A percentile compares a stretch with the other conserved stretches of the same genome.
Conservation (phyloP, 2,113 vertebrate genomes). For the Amphiprion percula region DNA sequence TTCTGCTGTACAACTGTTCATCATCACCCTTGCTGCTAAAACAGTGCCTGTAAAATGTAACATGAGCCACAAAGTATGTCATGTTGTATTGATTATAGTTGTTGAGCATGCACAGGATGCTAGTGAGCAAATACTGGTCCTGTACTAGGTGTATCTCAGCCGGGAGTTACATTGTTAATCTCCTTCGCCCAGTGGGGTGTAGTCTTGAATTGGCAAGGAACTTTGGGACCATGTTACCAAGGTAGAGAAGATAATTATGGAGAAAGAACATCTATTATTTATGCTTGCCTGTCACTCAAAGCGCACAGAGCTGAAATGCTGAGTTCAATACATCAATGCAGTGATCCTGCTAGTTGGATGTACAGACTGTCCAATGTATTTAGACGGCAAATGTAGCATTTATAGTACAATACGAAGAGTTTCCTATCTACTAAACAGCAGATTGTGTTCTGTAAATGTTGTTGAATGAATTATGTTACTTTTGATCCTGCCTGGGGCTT, state of each 20-base stretch:
- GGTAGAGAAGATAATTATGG: constrained; percentile 72
- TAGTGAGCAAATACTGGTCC: constrained; percentile 44
- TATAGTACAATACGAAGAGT: background rate
- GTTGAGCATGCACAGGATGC: constrained; percentile 34
- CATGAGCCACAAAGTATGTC: constrained; percentile 59
- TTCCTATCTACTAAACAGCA: background rate
- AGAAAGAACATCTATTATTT: constrained; percentile 78
- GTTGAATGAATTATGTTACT: constrained; percentile 30
- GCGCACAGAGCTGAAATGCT: constrained; percentile 54
- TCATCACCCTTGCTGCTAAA: constrained; percentile 30
- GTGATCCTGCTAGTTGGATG: constrained; percentile 21
- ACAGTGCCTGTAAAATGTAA: constrained; percentile 56
- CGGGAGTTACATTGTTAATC: constrained; percentile 58
- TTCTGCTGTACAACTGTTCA: background rate
- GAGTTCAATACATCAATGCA: constrained; percentile 51
- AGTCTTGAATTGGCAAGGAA: constrained; percentile 40
- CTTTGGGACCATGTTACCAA: constrained; percentile 59
- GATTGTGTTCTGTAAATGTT: constrained; percentile 22
- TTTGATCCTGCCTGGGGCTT: constrained; percentile 30
- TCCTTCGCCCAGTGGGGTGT: constrained; percentile 32
- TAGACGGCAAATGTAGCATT: background rate
- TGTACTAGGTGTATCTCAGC: constrained; percentile 50
- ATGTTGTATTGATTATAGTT: constrained; percentile 61
- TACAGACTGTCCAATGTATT: constrained; percentile 9
- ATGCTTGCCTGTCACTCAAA: constrained; percentile 62